A percentile compares a stretch with the other conserved stretches of the same genome.
Conservation (phyloP, 2,888 invertebrate species). For the Diarsia mendica region DNA sequence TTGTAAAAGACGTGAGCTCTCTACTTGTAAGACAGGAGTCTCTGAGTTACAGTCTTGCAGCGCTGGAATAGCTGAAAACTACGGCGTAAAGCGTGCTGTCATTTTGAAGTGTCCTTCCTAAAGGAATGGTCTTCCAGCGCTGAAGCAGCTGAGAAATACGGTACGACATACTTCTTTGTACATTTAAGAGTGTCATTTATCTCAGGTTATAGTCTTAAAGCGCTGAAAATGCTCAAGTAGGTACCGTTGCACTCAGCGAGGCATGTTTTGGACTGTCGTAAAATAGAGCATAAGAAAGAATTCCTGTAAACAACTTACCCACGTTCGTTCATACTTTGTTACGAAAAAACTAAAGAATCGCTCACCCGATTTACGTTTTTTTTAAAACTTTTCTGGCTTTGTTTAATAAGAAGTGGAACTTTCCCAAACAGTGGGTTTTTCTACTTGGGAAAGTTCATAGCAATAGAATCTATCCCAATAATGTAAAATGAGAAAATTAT, state of each 20-base stretch:
- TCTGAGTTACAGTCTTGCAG: not conserved
- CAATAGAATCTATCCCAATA: too few relatives aligned
- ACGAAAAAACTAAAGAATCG: not conserved
- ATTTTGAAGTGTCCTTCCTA: constrained; percentile 12
- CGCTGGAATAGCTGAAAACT: constrained; percentile 2
- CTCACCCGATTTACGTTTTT: not conserved
- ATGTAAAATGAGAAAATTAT: too few relatives aligned
- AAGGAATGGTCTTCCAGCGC: not conserved
- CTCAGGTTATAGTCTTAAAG: not conserved
- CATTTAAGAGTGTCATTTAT: constrained; percentile 3
- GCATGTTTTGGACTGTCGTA: not conserved
- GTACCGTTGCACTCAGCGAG: not conserved
- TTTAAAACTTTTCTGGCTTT: not conserved
- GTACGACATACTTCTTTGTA: not conserved
- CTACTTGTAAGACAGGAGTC: not conserved
- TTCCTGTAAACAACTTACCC: not conserved
- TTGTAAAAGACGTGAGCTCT: constrained; percentile 11
- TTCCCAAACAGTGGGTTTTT: too few relatives aligned
- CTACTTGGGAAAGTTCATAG: too few relatives aligned
- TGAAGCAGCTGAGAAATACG: not conserved
- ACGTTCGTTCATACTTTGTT: not conserved
- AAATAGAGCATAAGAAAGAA: not conserved
- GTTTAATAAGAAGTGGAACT: not conserved
- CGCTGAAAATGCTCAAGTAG: not conserved
- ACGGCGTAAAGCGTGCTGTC: not conserved